Base-by-base conservation (phyloP, 2,888 invertebrate genomes). In the Hololepta plana region DNA sequence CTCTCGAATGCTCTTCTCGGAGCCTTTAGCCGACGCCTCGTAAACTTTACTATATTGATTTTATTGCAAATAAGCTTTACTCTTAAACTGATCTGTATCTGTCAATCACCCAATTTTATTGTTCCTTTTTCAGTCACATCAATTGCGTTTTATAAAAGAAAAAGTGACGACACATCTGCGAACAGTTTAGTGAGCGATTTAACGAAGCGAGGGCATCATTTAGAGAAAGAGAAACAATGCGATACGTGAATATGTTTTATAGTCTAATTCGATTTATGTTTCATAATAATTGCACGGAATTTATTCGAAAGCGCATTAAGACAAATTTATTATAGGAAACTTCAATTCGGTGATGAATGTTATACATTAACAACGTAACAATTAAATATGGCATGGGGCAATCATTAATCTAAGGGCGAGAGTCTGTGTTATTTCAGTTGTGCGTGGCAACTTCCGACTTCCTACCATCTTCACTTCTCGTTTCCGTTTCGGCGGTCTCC, bases 41-140 rank as follows among this genome's bases (percentile, higher is more conserved):
- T 49, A 49, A 49, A 49, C 44, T 50, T 48, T 45, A 46, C 45
- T 42, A 44, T 46, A 45, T 47, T 42, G 47, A 48, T 46, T 49
- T 48, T 46, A 48, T 45, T 46, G 45, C 46, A 47, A 49, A 49
- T 45, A 46, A 45, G 45, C 39, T 39, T 41, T 39, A 44, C 40
- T 38, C 40, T 40, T 37, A 31, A 38, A 43, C 31, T 35, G 43
- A 40, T 42, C 36, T 39, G 35, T 34, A 39, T 42, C 41, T 37
- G 35, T 33, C 37, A 38, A 43, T 41, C 39, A 39, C 35, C 39
- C 38, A 35, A 20, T 34, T 46, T 46, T 43, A 39, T 32, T 36
- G 27, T 33, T 27, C 35, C 28, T 28, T 34, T 31, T 34, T 24
- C 24, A 31, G 26, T 27, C 26, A 33, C 38, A 40, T 39, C 39